A percentile compares a stretch with the other conserved stretches of the same genome.
Evolutionary conservation across 2,797 vertebrate genomes (phyloP).

Genomic region (Petrocephalus sullivani): DNA sequence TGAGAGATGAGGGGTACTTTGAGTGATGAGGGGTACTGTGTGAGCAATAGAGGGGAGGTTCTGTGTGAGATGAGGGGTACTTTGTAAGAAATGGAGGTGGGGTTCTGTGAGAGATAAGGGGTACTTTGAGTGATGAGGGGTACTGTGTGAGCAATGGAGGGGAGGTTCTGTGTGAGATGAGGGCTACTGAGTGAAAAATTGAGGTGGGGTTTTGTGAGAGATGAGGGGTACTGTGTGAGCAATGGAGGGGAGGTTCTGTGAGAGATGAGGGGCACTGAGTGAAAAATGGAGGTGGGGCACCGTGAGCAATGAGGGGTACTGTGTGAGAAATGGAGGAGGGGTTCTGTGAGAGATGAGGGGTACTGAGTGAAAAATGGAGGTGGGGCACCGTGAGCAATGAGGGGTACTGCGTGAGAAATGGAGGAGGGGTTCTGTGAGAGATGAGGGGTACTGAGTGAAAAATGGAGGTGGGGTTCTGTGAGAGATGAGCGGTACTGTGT

Average conservation of each 20-base stretch:
- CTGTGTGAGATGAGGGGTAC: neutral
- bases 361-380: neutral
- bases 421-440: too few relatives aligned
- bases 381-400: neutral
- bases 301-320: neutral
- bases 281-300: neutral
- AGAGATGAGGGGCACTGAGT: neutral
- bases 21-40: neutral
- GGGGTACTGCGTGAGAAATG: neutral
- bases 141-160: neutral
- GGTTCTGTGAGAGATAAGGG: neutral
- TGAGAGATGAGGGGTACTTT: neutral
- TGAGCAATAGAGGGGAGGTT: neutral
- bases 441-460: neutral
- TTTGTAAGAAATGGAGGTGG: neutral
- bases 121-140: neutral
- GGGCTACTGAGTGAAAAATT: neutral
- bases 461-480: conserved; percentile 44
- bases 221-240: conserved; percentile 38
- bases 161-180: neutral
- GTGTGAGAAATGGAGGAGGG: conserved; percentile 27
- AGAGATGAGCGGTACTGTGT: conserved; percentile 20
- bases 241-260: neutral
- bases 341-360: conserved; percentile 20
- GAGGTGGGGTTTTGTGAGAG: neutral